Evolutionary conservation across 2,888 invertebrate genomes (phyloP).

Genomic region (Conomelus anceps): DNA sequence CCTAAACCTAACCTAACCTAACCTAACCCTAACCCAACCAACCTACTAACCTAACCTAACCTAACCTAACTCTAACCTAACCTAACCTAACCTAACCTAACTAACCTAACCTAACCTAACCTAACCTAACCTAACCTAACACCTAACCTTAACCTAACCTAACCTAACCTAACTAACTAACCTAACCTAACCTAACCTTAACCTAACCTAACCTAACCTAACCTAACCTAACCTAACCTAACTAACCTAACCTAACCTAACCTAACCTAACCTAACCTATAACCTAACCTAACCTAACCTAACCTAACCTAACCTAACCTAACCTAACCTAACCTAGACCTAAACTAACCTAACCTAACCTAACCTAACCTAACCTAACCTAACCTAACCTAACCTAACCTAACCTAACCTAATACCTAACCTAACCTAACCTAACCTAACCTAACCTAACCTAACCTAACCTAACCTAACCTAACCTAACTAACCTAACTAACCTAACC

Average conservation of each 20-base stretch:
- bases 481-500: no score
- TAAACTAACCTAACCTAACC: background rate
- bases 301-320: constrained; percentile 1
- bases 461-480: constrained; percentile 1
- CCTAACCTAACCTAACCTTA: constrained; percentile 40
- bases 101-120: constrained; percentile 39
- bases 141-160: constrained; percentile 39
- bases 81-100: constrained; percentile 35
- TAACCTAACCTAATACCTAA: background rate
- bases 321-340: background rate
- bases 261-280: background rate
- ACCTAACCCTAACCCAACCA: constrained; percentile 36
- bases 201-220: constrained; percentile 24
- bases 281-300: constrained; percentile 1
- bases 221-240: background rate
- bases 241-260: constrained; percentile 10
- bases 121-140: constrained; percentile 39
- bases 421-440: constrained; percentile 1
- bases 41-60: constrained; percentile 1
- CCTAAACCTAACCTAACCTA: constrained; percentile 28
- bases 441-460: background rate
- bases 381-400: constrained; percentile 1
- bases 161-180: constrained; percentile 40
- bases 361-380: constrained; percentile 1
- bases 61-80: background rate